These are phyloP conservation scores for Petrosia ficiformis DNA, from an alignment of 37 sponge, comb jelly and placozoan genomes.

Conservation along the genomic window DNA sequence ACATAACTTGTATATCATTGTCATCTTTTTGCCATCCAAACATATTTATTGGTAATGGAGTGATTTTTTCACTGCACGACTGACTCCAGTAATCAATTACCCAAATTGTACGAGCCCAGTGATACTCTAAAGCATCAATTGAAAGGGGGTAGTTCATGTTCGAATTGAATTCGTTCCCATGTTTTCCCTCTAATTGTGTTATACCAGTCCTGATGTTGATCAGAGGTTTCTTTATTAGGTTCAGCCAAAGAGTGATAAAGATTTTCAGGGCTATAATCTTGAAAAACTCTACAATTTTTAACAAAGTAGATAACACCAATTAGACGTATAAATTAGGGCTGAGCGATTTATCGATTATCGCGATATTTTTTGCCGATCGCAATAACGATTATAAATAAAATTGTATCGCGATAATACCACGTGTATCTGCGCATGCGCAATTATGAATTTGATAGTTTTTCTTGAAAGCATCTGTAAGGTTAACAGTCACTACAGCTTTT, in stretches of 20 bases:
- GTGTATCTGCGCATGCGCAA: too few species aligned
- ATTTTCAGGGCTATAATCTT: neutral
- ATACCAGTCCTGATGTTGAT: neutral
- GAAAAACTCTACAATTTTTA: neutral
- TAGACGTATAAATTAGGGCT: too few species aligned
- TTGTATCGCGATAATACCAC: too few species aligned
- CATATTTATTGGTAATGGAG: neutral
- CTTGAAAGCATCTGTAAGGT: too few species aligned
- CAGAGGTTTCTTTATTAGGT: neutral
- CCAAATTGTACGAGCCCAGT: neutral
- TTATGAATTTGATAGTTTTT: too few species aligned
- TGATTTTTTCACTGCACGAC: neutral
- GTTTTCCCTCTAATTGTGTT: neutral
- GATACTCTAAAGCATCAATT: neutral
- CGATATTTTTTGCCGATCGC: too few species aligned
- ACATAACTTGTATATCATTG: neutral
- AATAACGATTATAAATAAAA: too few species aligned
- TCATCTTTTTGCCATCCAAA: conserved; percentile 5
- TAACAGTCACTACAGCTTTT: too few species aligned
- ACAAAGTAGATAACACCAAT: too few species aligned
- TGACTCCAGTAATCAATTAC: neutral
- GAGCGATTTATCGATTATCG: too few species aligned
- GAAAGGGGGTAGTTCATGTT: conserved; percentile 6
- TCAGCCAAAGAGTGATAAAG: neutral
- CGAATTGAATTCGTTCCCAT: neutral